These are phyloP conservation scores for Tyrannus savana DNA, from an alignment of 2,113 vertebrate genomes.

Conservation along the genomic window DNA sequence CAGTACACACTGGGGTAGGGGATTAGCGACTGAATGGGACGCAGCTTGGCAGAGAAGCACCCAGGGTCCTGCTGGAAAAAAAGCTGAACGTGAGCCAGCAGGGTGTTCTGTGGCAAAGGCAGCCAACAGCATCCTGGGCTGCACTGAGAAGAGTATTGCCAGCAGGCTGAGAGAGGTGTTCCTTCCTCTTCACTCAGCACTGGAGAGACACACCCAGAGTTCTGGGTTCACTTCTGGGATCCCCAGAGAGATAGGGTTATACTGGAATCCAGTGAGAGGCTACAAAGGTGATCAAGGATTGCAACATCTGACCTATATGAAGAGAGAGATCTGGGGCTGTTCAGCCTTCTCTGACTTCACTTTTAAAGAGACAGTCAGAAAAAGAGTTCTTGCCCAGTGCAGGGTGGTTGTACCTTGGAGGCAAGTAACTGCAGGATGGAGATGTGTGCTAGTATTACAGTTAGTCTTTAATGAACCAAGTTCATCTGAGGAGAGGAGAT, in stretches of 20 bases:
- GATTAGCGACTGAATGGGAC: background rate
- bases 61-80: background rate
- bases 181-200: background rate
- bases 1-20: too few relatives aligned
- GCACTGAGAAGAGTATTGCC: background rate
- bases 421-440: background rate
- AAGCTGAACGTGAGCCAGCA: background rate
- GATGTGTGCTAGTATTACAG: background rate
- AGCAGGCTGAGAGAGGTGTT: background rate
- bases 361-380: background rate
- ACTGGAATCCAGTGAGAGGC: background rate
- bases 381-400: background rate
- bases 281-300: background rate
- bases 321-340: background rate
- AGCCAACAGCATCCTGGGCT: background rate
- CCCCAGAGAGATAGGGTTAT: background rate
- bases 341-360: background rate
- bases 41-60: background rate
- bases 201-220: background rate
- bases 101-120: background rate
- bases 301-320: background rate
- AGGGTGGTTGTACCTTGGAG: background rate
- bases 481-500: background rate
- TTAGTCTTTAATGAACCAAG: background rate
- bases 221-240: background rate